Evolutionary conservation across 2,113 vertebrate genomes (phyloP), one percentile per base, ranked within the genome.

Genomic region (Polyodon spathula): DNA sequence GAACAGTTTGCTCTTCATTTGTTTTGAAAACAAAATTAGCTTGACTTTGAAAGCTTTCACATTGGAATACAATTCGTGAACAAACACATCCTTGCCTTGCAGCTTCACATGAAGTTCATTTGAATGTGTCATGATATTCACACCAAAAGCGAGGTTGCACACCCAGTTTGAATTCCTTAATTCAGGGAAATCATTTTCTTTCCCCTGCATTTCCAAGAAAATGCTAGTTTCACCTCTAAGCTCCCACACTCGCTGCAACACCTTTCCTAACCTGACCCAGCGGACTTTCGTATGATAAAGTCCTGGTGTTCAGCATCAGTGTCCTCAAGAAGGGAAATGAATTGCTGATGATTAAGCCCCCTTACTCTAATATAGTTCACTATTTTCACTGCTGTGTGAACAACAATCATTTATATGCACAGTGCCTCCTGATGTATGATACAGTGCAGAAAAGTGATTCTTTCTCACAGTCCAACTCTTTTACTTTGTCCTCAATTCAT

Each of bases 21-120:
- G 66, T 5, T 3, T 63, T 0, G 62, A 74, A 50, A 74, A 74
- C 54, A 68, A 66, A 63, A 12, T 1, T 0, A 68, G 37, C 40
- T 68, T 69, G 57, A 64, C 1, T 74, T 76, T 73, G 69, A 69
- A 71, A 53, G 60, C 61, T 56, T 12, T 71, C 6, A 71, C 46
- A 8, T 65, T 66, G 57, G 53, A 54, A n/a, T 66, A 58, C 59
- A 70, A 14, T 7, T 77, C 42, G 4, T 66, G 61, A 41, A 66
- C 71, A 66, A 27, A 71, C 48, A 17, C 17, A 16, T 71, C 37
- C 54, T 65, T 68, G n/a, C 59, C 55, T 17, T 68, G 62, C 14
- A 71, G 55, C 41, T 70, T 74, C 39, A 60, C n/a, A 3, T 69
- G 64, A 4, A 69, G 63, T 39, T 63, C 54, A 64, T 69, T 66